Percentiles rank a stretch among this genome's conserved stretches.
Evolutionary conservation across 2,113 vertebrate species (phyloP).

Genomic region (Grallaria varia): DNA sequence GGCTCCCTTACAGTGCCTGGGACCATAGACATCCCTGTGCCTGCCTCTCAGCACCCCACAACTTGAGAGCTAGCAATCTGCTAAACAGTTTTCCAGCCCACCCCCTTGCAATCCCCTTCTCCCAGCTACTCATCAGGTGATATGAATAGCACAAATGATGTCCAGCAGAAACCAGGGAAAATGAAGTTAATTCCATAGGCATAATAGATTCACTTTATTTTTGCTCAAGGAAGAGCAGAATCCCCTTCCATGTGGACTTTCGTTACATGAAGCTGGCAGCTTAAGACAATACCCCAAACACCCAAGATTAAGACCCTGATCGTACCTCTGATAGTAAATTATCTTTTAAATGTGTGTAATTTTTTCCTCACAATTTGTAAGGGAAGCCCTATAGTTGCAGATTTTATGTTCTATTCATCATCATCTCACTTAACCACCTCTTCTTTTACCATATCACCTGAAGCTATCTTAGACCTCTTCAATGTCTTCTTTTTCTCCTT

Average conservation of each 20-base stretch:
- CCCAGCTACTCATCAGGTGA: background rate
- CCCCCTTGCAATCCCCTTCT: background rate
- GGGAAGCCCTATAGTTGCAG: background rate
- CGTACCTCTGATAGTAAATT: background rate
- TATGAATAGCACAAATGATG: background rate
- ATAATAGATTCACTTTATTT: background rate
- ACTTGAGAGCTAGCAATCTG: background rate
- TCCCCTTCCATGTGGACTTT: background rate
- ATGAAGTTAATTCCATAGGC: background rate
- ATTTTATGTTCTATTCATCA: background rate
- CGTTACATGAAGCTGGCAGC: background rate
- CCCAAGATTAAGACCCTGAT: background rate
- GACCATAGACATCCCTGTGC: accelerated
- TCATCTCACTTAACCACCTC: background rate
- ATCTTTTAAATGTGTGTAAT: background rate
- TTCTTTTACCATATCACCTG: background rate
- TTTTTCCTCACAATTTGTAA: background rate
- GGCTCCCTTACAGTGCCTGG: accelerated
- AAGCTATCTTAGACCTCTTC: background rate
- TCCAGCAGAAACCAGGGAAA: background rate
- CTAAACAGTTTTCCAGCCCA: background rate
- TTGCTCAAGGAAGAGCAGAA: background rate
- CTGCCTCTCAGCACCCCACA: accelerated
- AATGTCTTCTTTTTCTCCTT: background rate
- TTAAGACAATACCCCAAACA: background rate